phyloP scores from a whole-genome alignment of 2,113 vertebrate species.

The Cyprinodon variegatus region DNA sequence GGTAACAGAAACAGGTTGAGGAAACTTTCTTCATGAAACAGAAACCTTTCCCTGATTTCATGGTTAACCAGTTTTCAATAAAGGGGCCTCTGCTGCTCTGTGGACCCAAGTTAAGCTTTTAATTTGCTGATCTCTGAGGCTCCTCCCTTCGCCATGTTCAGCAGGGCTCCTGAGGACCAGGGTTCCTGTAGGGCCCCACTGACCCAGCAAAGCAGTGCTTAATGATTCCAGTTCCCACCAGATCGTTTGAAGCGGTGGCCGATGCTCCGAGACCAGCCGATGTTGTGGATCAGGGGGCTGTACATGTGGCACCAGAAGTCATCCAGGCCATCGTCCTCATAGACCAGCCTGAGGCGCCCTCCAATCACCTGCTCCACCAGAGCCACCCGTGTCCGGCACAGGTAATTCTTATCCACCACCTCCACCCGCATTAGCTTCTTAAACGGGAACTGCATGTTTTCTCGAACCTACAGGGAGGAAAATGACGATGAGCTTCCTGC shows the following conservation, averaged over 20 bases:
- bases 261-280: conserved; percentile 97
- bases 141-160: no score
- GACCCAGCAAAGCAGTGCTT: no score
- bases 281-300: conserved; percentile 94
- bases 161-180: no score
- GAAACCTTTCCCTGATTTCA: no score
- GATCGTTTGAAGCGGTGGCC: conserved; percentile 98
- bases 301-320: conserved; percentile 99
- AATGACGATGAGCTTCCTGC: not conserved
- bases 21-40: no score
- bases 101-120: no score
- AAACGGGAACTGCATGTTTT: conserved; percentile 95
- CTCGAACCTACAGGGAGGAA: conserved; percentile 83
- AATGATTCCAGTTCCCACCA: conserved; percentile 76
- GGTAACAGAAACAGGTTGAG: no score
- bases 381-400: conserved; percentile 94
- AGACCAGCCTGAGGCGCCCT: conserved; percentile 90
- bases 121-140: no score
- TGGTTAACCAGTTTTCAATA: no score
- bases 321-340: conserved; percentile 93
- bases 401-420: conserved; percentile 96
- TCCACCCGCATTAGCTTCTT: conserved; percentile 97
- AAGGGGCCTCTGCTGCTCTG: no score
- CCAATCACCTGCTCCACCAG: conserved; percentile 95
- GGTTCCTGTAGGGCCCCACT: no score